A percentile compares a stretch with the other conserved stretches of the same genome.
These are phyloP conservation scores for Spongilla lacustris DNA, from an alignment of 37 sponge, comb jelly and placozoan genomes.

Conservation along the genomic window DNA sequence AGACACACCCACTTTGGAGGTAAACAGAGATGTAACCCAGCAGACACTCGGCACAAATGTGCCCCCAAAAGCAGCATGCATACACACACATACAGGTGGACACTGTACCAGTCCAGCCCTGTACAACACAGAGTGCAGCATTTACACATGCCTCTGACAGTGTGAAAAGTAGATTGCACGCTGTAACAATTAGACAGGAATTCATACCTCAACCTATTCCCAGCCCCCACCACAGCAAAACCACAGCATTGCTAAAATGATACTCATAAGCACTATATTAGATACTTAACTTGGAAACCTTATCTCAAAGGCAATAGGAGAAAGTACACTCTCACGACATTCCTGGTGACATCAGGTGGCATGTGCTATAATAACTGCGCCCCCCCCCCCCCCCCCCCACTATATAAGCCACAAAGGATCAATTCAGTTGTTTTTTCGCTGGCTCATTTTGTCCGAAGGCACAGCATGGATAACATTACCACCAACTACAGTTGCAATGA, in stretches of 20 bases:
- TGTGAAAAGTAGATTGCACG: not conserved
- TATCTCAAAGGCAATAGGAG: not conserved
- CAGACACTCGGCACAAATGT: too few species aligned
- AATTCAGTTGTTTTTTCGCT: not conserved
- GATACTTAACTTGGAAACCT: not conserved
- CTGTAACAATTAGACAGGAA: not conserved
- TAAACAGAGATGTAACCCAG: too few species aligned
- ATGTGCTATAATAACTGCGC: too few species aligned
- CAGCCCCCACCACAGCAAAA: not conserved
- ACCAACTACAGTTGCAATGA: too few species aligned
- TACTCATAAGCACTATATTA: not conserved
- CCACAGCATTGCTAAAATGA: not conserved
- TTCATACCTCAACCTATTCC: not conserved
- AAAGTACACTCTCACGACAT: not conserved
- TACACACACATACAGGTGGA: too few species aligned
- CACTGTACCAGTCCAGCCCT: conserved; percentile 65
- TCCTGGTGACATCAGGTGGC: not conserved
- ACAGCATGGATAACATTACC: not conserved
- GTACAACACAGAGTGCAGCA: conserved; percentile 84
- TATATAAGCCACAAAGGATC: not conserved
- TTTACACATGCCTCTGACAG: not conserved
- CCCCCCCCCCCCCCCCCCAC: too few species aligned
- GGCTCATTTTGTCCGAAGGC: not conserved
- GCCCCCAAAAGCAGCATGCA: too few species aligned
- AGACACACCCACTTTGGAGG: too few species aligned